Conservation (phyloP, 2,797 vertebrate species). For the Enteromius trimaculatus region DNA sequence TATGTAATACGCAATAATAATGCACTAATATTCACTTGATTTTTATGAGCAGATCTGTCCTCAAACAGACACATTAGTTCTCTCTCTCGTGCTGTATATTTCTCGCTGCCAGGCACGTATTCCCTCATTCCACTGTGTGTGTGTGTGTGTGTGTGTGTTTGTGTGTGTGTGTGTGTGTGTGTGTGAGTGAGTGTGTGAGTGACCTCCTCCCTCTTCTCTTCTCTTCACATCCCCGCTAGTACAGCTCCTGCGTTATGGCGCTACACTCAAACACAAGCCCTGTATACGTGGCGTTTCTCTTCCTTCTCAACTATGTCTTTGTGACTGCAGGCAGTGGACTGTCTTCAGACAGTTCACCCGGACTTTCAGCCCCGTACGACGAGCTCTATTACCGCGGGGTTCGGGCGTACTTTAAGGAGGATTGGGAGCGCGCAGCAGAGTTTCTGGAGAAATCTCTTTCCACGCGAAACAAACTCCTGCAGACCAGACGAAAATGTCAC, state of each 20-base stretch:
- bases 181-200: too few species aligned
- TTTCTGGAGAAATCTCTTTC: conserved; percentile 85
- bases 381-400: conserved; percentile 88
- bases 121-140: conserved; percentile 46
- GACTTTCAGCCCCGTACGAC: conserved; percentile 82
- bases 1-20: neutral
- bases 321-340: conserved; percentile 49
- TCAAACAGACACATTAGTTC: neutral
- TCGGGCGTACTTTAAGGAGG: conserved; percentile 83
- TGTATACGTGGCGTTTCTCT: conserved; percentile 79
- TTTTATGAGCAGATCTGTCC: neutral
- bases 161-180: too few species aligned
- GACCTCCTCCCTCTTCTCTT: conserved; percentile 58
- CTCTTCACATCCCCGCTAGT: conserved; percentile 31
- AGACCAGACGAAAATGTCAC: conserved; percentile 78
- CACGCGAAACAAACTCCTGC: conserved; percentile 76
- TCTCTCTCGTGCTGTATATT: neutral
- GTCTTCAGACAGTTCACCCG: conserved; percentile 44
- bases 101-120: neutral
- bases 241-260: conserved; percentile 73
- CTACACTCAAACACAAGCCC: conserved; percentile 42
- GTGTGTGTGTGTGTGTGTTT: too few species aligned
- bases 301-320: conserved; percentile 11
- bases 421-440: conserved; percentile 87
- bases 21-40: neutral